Base-by-base conservation (phyloP, 2,113 vertebrate species). In the Crypturellus undulatus region DNA sequence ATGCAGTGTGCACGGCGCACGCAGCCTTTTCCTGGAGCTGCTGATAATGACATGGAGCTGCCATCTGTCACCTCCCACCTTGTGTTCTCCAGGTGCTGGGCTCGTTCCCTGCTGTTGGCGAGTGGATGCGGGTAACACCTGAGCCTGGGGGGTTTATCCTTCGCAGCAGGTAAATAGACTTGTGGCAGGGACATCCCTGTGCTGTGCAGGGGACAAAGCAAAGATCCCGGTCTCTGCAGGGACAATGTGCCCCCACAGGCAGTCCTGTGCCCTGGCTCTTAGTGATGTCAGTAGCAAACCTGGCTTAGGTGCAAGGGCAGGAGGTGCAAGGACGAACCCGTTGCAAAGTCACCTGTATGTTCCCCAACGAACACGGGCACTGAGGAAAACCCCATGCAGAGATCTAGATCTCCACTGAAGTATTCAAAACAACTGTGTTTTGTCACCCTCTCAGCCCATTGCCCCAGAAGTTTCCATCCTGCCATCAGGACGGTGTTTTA, bases 391-490 rank as follows among this genome's bases (percentile, higher is more conserved):
- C 56, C 32, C 8, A 26, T 42, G 71, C n/a, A 24, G 58, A 63
- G 38, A 42, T 49, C 87, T 69, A 3, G 0, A 59, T 32, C 60
- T 32, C 68, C 3, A 0, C 64, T 40, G 63, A 43, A 34, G 49
- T 58, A 56, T 60, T 42, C 72, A 54, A 72, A 70, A 70, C 67
- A 43, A 64, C 43, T 49, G 25, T 25, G 22, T 52, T 88, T 91
- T 17, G n/a, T 47, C 62, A 43, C 34, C 30, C 13, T 64, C 63
- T 42, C 68, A 63, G 32, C n/a, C 56, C 20, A 4, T 60, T 79
- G 63, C n/a, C 58, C 84, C 62, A 26, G 5, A 68, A 86, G n/a
- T 84, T 87, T 93, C 94, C 72, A 78, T n/a, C 90, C 79, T 54
- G 85, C 78, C 32, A 77, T 79, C 0, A 0, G 77, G 91, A 84